Percentiles rank a stretch among this genome's conserved stretches.
Evolutionary conservation across 2,113 vertebrate genomes (phyloP).

Genomic region (Jacana jacana): DNA sequence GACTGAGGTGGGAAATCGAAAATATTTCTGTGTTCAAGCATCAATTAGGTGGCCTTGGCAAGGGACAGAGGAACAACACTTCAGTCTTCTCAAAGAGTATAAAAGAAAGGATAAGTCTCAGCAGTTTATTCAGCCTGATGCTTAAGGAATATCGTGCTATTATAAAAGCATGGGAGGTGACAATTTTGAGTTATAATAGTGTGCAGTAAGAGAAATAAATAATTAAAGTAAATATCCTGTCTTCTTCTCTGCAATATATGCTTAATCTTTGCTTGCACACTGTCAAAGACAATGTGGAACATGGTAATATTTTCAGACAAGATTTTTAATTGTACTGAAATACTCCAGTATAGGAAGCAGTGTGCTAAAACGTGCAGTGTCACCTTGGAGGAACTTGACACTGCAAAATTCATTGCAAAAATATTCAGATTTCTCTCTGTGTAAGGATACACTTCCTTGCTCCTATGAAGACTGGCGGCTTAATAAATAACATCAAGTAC

Average conservation of each 20-base stretch:
- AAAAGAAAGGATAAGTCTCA: neutral
- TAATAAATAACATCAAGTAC: neutral
- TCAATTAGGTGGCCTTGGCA: neutral
- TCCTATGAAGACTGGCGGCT: neutral
- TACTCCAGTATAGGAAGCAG: neutral
- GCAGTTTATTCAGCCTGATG: neutral
- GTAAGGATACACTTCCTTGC: neutral
- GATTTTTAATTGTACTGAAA: neutral
- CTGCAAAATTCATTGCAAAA: conserved; percentile 1
- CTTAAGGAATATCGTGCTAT: neutral
- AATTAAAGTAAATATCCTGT: neutral
- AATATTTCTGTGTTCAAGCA: neutral
- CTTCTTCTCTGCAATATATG: neutral
- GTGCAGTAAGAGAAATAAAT: neutral
- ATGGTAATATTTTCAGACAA: neutral
- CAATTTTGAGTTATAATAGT: neutral
- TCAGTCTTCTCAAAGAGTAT: neutral
- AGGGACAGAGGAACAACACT: neutral
- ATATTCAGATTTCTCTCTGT: neutral
- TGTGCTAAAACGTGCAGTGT: neutral
- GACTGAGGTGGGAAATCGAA: neutral
- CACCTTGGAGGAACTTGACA: neutral
- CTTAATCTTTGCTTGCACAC: neutral
- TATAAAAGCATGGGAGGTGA: neutral
- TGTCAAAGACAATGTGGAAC: neutral